phyloP scores from a whole-genome alignment of 2,113 vertebrate genomes.

The Macquaria australasica region DNA sequence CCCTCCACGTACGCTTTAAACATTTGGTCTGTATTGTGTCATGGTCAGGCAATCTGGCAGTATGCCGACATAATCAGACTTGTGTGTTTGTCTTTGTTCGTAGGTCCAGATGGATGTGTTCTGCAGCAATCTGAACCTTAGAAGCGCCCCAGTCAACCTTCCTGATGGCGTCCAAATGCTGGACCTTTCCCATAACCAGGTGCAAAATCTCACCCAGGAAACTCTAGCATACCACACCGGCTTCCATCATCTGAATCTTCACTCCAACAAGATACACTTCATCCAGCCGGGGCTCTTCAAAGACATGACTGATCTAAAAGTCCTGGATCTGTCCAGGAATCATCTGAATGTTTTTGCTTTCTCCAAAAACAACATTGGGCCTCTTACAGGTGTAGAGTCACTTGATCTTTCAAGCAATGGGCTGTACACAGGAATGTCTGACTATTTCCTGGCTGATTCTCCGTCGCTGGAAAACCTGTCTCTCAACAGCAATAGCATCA shows the following conservation, averaged over 20 bases:
- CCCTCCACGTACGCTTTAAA: constrained; percentile 21
- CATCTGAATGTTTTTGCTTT: constrained; percentile 82
- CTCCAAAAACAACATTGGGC: constrained; percentile 80
- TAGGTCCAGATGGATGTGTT: constrained; percentile 87
- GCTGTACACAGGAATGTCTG: constrained; percentile 89
- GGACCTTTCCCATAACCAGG: constrained; percentile 90
- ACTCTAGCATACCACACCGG: constrained; percentile 81
- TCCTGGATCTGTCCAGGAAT: constrained; percentile 91
- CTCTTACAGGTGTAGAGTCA: constrained; percentile 82
- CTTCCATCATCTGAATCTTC: constrained; percentile 88
- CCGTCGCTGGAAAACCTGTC: constrained; percentile 87
- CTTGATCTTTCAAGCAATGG: constrained; percentile 93
- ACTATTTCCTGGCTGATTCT: constrained; percentile 87
- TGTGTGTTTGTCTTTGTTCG: constrained; percentile 50
- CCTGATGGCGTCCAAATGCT: constrained; percentile 83
- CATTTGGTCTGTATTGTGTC: constrained; percentile 44
- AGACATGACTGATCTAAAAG: constrained; percentile 84
- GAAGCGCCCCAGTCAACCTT: constrained; percentile 83
- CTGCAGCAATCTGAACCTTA: constrained; percentile 87
- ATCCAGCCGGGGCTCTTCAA: constrained; percentile 88
- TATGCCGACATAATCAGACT: constrained; percentile 27
- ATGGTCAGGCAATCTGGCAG: constrained; percentile 30
- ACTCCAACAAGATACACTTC: constrained; percentile 89
- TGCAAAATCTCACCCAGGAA: constrained; percentile 85
- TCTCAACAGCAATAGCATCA: constrained; percentile 92